Evolutionary conservation across 1,140 invertebrate species (phyloP), one percentile per base, ranked within the genome.

Genomic region (Stenopsyche tienmushanensis): DNA sequence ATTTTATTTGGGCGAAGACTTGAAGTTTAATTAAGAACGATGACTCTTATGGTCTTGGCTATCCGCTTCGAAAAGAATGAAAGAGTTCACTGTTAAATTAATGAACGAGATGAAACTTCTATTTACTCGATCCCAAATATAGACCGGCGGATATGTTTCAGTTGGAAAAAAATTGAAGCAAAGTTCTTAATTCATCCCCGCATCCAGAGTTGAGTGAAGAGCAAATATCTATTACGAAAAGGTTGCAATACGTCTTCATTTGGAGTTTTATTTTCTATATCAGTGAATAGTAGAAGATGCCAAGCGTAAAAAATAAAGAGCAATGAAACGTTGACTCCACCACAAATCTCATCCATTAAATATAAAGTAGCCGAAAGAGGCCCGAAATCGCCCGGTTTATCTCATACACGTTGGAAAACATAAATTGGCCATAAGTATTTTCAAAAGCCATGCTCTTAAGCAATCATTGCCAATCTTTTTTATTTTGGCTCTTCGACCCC

Each of bases 381-480:
- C 52, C 49, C 39, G 34, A 21, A 42, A 57, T 24, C 24, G 34
- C 62, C 52, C 44, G 66, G 62, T 39, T 58, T 53, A 69, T 69
- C 62, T 65, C 54, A 52, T 69, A 60, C 34, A 65, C 23, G 66
- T 60, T 62, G 50, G 57, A 69, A 66, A 64, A 68, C 62, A 69
- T 69, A 65, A 64, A 69, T 69, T 65, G 60, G 49, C 55, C 60
- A 57, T 57, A 54, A 45, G 57, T 55, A 62, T 60, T 65, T 65
- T 65, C 41, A 34, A 53, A 60, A 60, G 53, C 50, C 20, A 9
- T 34, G 18, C 42, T 60, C 54, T 60, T 42, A 52, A 45, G 64
- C 44, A 52, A 65, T 59, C 64, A 55, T 65, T 65, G 44, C 26
- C 63, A 65, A 65, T 65, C 64, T 59, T 65, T 60, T 65, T 65